phyloP scores from a whole-genome alignment of 1,140 invertebrate species.

The Rhysida immarginata region DNA sequence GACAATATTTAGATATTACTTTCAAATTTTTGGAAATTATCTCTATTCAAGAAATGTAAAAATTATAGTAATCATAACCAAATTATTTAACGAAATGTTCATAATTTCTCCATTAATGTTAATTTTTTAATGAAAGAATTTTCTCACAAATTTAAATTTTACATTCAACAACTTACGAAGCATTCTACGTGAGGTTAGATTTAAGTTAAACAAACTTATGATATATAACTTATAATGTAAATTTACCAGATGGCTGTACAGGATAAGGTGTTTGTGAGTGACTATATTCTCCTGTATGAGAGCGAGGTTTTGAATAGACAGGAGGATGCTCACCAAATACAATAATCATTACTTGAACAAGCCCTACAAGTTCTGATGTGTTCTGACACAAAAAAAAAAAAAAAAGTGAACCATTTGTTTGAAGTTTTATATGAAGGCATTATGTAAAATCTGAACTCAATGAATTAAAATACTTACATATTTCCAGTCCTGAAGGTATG shows the following conservation, averaged over 20 bases:
- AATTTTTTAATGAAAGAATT: too few species aligned
- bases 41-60: too few species aligned
- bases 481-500: conserved; percentile 92
- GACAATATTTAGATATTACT: too few species aligned
- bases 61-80: too few species aligned
- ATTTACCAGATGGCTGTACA: conserved; percentile 3
- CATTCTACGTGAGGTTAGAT: too few species aligned
- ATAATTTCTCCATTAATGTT: too few species aligned
- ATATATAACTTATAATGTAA: too few species aligned
- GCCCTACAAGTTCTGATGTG: conserved; percentile 60
- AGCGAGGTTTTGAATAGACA: conserved; percentile 48
- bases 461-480: conserved; percentile 51
- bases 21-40: too few species aligned
- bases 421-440: not conserved
- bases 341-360: conserved; percentile 81
- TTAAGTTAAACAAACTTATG: too few species aligned
- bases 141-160: too few species aligned
- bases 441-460: not conserved
- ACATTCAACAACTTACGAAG: too few species aligned
- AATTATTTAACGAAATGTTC: too few species aligned
- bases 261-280: conserved; percentile 24
- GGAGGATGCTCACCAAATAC: conserved; percentile 92
- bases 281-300: not conserved
- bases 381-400: conserved; percentile 36
- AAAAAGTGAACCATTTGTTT: not conserved